Percentiles rank a stretch among this genome's conserved stretches.
Conservation (phyloP, 2,113 vertebrate genomes). For the Recurvirostra avosetta region DNA sequence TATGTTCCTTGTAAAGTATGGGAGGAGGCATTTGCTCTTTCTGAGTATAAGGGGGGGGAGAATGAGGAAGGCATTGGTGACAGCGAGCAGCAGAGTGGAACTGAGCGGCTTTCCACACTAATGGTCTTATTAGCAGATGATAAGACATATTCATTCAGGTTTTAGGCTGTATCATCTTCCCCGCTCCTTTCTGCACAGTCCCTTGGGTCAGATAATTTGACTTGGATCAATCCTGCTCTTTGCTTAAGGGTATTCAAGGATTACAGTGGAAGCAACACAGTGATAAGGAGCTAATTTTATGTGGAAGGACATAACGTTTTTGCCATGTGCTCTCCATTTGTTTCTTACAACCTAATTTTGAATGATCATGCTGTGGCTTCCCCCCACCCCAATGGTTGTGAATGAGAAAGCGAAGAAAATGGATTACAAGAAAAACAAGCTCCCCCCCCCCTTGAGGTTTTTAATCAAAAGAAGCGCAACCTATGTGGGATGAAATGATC, state of each 20-base stretch:
- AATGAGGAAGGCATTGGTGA: neutral
- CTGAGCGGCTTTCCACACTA: neutral
- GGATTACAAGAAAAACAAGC: neutral
- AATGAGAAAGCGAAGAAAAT: neutral
- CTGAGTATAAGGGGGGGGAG: neutral
- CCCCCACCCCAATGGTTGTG: accelerated
- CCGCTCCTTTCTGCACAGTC: accelerated
- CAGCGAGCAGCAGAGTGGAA: neutral
- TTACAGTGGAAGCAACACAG: neutral
- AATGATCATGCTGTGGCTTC: neutral
- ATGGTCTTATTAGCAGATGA: neutral
- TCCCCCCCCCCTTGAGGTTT: neutral
- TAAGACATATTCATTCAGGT: neutral
- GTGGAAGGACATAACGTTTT: neutral
- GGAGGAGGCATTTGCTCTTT: neutral
- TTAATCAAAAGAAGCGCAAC: neutral
- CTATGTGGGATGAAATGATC: neutral
- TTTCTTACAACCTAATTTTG: neutral
- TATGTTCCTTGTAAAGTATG: neutral
- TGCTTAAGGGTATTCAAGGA: neutral
- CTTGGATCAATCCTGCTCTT: neutral
- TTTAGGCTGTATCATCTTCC: neutral
- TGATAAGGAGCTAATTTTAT: neutral
- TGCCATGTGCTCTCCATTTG: neutral
- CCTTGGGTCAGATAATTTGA: neutral